Evolutionary conservation across 1,140 invertebrate species (phyloP).

Genomic region (Drosophila auraria): DNA sequence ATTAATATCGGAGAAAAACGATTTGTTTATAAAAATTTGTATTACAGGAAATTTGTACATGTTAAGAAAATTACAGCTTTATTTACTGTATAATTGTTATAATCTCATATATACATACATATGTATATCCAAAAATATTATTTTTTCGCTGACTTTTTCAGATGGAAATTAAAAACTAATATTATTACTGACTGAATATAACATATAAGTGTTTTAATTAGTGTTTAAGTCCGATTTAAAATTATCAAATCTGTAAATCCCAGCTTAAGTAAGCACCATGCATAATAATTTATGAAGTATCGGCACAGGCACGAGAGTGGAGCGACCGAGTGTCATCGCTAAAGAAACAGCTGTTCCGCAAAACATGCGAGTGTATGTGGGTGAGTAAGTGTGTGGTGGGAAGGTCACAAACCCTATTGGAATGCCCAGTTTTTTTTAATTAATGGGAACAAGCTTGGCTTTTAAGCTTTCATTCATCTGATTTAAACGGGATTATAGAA

Average conservation of each 20-base stretch:
- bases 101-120: too few relatives aligned
- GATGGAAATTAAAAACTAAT: too few relatives aligned
- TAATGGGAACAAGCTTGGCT: conserved; percentile 22
- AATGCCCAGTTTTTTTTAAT: conserved; percentile 39
- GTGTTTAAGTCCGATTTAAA: neutral
- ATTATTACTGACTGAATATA: neutral
- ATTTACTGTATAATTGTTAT: too few relatives aligned
- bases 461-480: conserved; percentile 24
- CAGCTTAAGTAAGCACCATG: neutral
- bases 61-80: too few relatives aligned
- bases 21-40: too few relatives aligned
- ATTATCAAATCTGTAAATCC: neutral
- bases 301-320: neutral
- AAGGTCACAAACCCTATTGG: conserved; percentile 74
- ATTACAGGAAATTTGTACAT: too few relatives aligned
- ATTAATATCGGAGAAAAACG: too few relatives aligned
- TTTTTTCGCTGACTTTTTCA: too few relatives aligned
- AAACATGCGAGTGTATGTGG: conserved; percentile 41
- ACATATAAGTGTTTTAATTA: neutral
- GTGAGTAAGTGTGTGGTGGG: conserved; percentile 13
- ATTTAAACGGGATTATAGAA: neutral
- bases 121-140: too few relatives aligned
- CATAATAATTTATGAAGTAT: conserved; percentile 18
- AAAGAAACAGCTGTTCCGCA: conserved; percentile 56
- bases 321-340: conserved; percentile 45